phyloP scores from a whole-genome alignment of 2,797 vertebrate species.

The Poeciliopsis paucimaculata region DNA sequence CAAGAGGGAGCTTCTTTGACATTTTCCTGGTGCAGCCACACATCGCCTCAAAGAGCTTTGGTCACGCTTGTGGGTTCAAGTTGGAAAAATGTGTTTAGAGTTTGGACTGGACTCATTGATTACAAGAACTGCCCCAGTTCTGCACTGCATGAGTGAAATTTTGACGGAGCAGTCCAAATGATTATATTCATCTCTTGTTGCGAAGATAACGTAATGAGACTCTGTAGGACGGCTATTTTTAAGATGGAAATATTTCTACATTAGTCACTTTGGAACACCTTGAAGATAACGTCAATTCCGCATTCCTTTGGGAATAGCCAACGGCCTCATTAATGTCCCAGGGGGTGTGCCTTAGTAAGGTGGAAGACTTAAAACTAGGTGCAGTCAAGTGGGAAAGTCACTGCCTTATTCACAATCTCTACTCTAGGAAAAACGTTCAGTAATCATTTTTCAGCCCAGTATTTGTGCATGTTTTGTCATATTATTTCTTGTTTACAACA shows the following conservation, averaged over 20 bases:
- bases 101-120: constrained; percentile 49
- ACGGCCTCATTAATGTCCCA: constrained; percentile 70
- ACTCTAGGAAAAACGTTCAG: constrained; percentile 21
- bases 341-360: constrained; percentile 28
- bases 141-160: constrained; percentile 59
- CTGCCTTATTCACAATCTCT: constrained; percentile 24
- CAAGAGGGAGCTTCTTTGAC: constrained; percentile 62
- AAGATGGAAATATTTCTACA: constrained; percentile 62
- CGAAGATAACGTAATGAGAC: constrained; percentile 50
- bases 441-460: constrained; percentile 15
- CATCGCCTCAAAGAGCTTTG: constrained; percentile 61
- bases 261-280: constrained; percentile 69
- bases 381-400: constrained; percentile 28
- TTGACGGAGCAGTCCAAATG: constrained; percentile 65
- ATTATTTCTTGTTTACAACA: constrained; percentile 23
- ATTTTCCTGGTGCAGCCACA: constrained; percentile 54
- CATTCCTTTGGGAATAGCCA: constrained; percentile 61
- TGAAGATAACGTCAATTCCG: constrained; percentile 65
- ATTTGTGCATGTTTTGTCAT: constrained; percentile 13
- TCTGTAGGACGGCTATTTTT: constrained; percentile 68
- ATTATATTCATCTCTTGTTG: constrained; percentile 68
- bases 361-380: constrained; percentile 55
- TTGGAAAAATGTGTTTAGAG: constrained; percentile 55
- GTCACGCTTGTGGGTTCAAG: constrained; percentile 61
- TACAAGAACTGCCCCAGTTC: constrained; percentile 68